Base-by-base conservation (phyloP, 2,113 vertebrate genomes). In the Hippocampus abdominalis region DNA sequence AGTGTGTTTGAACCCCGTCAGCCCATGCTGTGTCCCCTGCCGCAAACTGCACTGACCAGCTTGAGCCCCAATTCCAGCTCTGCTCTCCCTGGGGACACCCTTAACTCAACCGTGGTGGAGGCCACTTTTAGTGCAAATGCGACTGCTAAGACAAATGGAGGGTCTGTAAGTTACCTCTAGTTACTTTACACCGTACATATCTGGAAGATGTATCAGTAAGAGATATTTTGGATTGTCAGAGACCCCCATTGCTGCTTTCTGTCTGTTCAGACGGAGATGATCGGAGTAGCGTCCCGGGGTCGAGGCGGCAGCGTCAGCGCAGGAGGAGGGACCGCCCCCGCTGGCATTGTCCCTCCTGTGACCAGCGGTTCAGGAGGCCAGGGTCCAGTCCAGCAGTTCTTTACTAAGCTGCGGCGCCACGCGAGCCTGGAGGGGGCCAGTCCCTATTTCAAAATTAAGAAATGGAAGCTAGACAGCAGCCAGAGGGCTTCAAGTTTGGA, bases 371-470 rank as follows among this genome's bases (percentile, higher is more conserved):
- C 0, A 49, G 86, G 77, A 9, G 76, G 86, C 42, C 91, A 94
- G 27, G 94, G 94, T 42, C 85, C 95, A 0, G 85, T 98, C 62
- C 88, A 95, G 71, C 95, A 97, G 77, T 97, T 98, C 90, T 93
- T 98, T 82, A 93, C 93, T 54, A 95, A 96, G 80, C 91, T 98
- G 78, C 91, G 96, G 4, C 95, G 96, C 9, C 96, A 98, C 0
- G 94, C 97, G 72, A 98, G 97, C 85, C 91, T 98, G 78, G 97
- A 98, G 0, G 95, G 95, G 29, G 92, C 96, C 68, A 97, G 96
- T 81, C 97, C 97, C 42, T 98, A 97, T 86, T 95, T 98, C 88
- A 96, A 92, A 85, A 96, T 98, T 89, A 98, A 96, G 89, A 97
- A 94, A 75, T 99, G 96, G 97, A 98, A 96, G 77, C 88, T 98